Percentiles rank a stretch among this genome's conserved stretches.
phyloP scores from a whole-genome alignment of 2,888 invertebrate genomes.

The Pterobdella sp. region DNA sequence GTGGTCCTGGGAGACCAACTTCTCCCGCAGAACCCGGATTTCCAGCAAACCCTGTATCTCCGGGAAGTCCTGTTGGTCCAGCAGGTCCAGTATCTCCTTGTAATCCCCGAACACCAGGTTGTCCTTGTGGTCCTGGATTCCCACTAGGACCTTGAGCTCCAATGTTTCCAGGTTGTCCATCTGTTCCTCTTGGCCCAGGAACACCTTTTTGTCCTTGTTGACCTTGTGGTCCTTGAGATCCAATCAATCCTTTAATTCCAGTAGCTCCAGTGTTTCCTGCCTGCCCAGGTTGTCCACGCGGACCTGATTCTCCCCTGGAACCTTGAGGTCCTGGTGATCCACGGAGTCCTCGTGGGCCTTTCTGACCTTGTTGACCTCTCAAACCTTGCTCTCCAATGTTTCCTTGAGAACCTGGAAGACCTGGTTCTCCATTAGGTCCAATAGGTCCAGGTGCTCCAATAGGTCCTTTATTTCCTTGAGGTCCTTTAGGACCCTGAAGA shows the following conservation, averaged over 20 bases:
- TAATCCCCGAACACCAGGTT: conserved; percentile 29
- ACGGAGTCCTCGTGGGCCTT: conserved; percentile 25
- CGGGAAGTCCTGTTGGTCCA: conserved; percentile 32
- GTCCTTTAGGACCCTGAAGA: conserved; percentile 26
- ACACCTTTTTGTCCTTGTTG: conserved; percentile 25
- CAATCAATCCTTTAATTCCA: conserved; percentile 23
- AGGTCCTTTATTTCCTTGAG: conserved; percentile 34
- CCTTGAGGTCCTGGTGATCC: conserved; percentile 32
- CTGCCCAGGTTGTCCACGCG: conserved; percentile 12
- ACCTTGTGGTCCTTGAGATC: conserved; percentile 23
- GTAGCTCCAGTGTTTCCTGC: conserved; percentile 25
- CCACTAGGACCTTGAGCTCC: conserved; percentile 37
- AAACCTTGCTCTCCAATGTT: conserved; percentile 31
- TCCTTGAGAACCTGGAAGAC: conserved; percentile 32
- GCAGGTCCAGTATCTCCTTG: conserved; percentile 32
- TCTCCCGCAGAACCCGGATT: conserved; percentile 29
- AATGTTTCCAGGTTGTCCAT: conserved; percentile 21
- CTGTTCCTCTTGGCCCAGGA: conserved; percentile 28
- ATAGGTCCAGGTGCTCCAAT: conserved; percentile 44
- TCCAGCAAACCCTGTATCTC: conserved; percentile 13
- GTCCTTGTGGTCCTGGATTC: conserved; percentile 28
- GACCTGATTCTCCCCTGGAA: conserved; percentile 31
- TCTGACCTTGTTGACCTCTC: conserved; percentile 19
- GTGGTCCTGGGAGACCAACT: conserved; percentile 29
- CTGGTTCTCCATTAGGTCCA: conserved; percentile 29